Percentiles rank a stretch among this genome's conserved stretches.
phyloP scores from a whole-genome alignment of 2,888 invertebrate genomes.

The Sminthurinus aureus region DNA sequence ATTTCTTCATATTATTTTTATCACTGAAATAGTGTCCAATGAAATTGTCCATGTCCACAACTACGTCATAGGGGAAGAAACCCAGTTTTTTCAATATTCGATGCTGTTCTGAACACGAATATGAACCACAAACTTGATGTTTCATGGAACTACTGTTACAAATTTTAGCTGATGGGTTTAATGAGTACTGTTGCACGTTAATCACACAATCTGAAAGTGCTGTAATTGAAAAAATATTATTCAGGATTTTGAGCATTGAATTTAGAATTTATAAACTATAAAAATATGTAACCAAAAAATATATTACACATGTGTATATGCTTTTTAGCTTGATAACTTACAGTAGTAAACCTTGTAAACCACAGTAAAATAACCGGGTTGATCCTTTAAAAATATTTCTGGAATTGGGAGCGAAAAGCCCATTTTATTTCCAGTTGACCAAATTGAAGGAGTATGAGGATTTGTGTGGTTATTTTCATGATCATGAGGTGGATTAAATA shows the following conservation, averaged over 20 bases:
- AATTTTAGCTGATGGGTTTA: neutral
- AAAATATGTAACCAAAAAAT: too few species aligned
- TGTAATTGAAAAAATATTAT: neutral
- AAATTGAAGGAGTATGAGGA: conserved; percentile 10
- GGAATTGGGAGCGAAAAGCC: conserved; percentile 5
- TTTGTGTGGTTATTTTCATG: conserved; percentile 11
- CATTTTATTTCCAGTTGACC: conserved; percentile 17
- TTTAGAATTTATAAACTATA: neutral
- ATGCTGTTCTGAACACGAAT: conserved; percentile 31
- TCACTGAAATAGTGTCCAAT: neutral
- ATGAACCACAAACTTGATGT: conserved; percentile 34
- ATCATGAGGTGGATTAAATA: conserved; percentile 12
- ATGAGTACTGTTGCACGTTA: conserved; percentile 35
- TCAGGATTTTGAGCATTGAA: neutral
- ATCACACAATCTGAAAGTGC: conserved; percentile 18
- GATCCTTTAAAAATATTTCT: neutral
- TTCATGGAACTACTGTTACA: conserved; percentile 21
- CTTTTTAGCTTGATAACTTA: conserved; percentile 1
- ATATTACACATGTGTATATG: neutral
- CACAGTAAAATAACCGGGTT: conserved; percentile 12
- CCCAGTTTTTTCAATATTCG: conserved; percentile 27
- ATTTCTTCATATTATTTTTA: neutral
- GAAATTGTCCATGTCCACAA: conserved; percentile 25
- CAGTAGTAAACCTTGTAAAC: conserved; percentile 27
- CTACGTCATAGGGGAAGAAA: conserved; percentile 37